These are phyloP conservation scores for Bhutanitis thaidina DNA, from an alignment of 2,888 invertebrate species.

Conservation along the genomic window DNA sequence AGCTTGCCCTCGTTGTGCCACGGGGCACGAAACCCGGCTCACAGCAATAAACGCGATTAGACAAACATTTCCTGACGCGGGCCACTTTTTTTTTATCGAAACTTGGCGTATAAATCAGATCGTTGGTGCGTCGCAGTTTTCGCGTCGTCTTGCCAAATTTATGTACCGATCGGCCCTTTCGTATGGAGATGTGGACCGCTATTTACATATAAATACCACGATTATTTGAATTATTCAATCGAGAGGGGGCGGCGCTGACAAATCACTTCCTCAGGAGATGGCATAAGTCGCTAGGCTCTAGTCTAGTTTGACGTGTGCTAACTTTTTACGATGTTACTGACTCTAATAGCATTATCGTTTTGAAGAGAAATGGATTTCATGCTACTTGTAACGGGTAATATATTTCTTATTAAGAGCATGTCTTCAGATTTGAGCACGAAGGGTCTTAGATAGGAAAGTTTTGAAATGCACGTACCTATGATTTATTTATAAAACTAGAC, in stretches of 20 bases:
- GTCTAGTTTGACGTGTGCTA: conserved; percentile 61
- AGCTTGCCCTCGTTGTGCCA: conserved; percentile 48
- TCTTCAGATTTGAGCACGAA: neutral
- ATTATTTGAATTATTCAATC: conserved; percentile 81
- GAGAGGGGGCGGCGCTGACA: conserved; percentile 80
- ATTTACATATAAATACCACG: conserved; percentile 81
- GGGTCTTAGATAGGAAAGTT: neutral
- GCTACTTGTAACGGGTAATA: conserved; percentile 2
- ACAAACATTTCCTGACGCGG: conserved; percentile 77
- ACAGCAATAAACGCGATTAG: conserved; percentile 75
- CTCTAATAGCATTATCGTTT: conserved; percentile 14
- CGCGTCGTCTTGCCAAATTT: conserved; percentile 78
- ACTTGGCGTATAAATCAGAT: conserved; percentile 77
- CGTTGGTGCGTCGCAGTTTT: conserved; percentile 77
- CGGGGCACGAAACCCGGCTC: conserved; percentile 61
- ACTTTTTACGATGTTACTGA: conserved; percentile 39
- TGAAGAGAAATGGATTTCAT: conserved; percentile 18
- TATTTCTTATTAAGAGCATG: neutral
- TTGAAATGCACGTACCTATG: too few relatives aligned
- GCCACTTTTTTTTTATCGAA: conserved; percentile 71
- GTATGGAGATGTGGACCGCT: conserved; percentile 78
- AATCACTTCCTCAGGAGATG: conserved; percentile 78
- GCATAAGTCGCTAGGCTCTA: conserved; percentile 68
- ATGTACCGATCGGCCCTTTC: conserved; percentile 80
- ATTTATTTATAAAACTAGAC: too few relatives aligned